phyloP scores from a whole-genome alignment of 2,113 vertebrate genomes.

The Thunnus thynnus region DNA sequence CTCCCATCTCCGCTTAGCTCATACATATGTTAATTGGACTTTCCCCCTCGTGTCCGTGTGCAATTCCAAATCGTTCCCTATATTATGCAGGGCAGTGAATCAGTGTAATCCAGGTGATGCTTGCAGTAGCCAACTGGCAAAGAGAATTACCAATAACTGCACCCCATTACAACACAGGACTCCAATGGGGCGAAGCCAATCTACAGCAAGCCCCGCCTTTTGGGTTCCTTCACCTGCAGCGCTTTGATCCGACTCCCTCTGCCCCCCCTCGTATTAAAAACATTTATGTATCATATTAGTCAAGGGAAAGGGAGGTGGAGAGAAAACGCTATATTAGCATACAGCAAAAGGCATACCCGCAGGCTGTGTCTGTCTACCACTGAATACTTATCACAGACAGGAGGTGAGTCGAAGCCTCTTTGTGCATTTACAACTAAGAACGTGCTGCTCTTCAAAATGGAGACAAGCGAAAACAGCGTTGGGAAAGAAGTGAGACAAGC shows the following conservation, averaged over 20 bases:
- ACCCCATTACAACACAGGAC: conserved; percentile 47
- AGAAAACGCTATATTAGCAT: conserved; percentile 80
- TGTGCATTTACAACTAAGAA: conserved; percentile 66
- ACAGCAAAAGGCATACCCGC: conserved; percentile 76
- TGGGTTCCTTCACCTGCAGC: conserved; percentile 41
- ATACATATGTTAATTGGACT: conserved; percentile 83
- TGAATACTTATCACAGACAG: conserved; percentile 81
- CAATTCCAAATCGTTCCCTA: conserved; percentile 69
- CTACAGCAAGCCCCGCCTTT: conserved; percentile 45
- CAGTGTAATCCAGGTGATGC: conserved; percentile 75
- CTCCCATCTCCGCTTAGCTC: conserved; percentile 70
- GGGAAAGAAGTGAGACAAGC: conserved; percentile 13
- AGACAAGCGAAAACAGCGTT: conserved; percentile 41
- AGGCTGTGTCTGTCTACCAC: conserved; percentile 80
- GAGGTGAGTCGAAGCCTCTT: conserved; percentile 62
- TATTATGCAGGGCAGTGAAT: conserved; percentile 71
- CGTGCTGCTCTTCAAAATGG: conserved; percentile 56
- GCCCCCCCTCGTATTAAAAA: conserved; percentile 67
- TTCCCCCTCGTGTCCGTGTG: conserved; percentile 65
- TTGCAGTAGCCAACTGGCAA: conserved; percentile 67
- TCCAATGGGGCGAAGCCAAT: conserved; percentile 51
- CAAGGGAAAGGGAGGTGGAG: conserved; percentile 56
- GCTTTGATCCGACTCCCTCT: conserved; percentile 58
- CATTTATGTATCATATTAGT: conserved; percentile 81
- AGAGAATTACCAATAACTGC: conserved; percentile 49